Base-by-base conservation (phyloP, 2,797 vertebrate species). In the Psittacula derbiana region DNA sequence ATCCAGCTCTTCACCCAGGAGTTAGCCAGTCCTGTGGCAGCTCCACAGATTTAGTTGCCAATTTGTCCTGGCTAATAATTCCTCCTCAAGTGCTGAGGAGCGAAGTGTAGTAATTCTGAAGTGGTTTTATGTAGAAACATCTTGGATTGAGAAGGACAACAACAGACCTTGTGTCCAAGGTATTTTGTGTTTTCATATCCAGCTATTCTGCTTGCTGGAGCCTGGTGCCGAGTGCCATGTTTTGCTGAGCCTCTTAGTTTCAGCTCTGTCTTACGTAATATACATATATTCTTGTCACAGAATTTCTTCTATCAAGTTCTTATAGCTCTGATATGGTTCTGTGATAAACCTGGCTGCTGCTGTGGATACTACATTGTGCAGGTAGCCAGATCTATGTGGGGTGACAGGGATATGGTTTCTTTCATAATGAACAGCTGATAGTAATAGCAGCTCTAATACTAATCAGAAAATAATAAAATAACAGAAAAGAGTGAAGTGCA, bases 221-320 rank as follows among this genome's bases (percentile, higher is more conserved):
- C 10, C 30, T 61, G 20, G 24, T 78, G 36, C 52, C 0, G 0
- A 44, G 12, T 40, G 38, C 40, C 3, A 0, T 50, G 31, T 41
- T 70, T 60, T 72, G 49, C 30, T 55, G 41, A 67, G 7, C 10
- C 53, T 66, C 66, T 78, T 28, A 20, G 40, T 41, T 60, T 92
- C 24, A 69, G 27, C 49, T 75, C 58, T 64, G 3, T 11, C 4
- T 62, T 70, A 30, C 3, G 6, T 21, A 57, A 14, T 8, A 27
- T 21, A 52, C 33, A 17, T 19, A 38, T 8, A 33, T 33, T 47
- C 33, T 57, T 66, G 36, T 47, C 47, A 57, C 14, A 33, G 12
- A 16, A 16, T 30, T 58, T 47, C 21, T 92, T 70, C 67, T 76
- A 9, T 41, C 14, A 33, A 38, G 11, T 62, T 23, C 44, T 60